These are phyloP conservation scores for Diplolepis rosae DNA, from an alignment of 2,888 invertebrate genomes.

Conservation along the genomic window DNA sequence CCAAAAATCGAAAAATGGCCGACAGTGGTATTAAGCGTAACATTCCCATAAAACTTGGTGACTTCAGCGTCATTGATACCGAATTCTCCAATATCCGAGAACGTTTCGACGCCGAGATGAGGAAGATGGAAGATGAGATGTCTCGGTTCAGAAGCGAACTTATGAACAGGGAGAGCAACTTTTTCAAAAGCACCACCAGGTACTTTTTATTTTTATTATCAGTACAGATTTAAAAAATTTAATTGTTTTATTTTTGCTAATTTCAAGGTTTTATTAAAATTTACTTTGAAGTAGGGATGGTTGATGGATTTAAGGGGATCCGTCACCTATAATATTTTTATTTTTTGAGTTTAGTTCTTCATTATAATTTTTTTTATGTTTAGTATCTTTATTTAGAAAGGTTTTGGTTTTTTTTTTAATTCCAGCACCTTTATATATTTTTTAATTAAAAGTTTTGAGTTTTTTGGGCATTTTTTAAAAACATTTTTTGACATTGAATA, in stretches of 20 bases:
- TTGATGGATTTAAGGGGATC: no score
- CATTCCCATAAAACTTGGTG: slow-evolving; percentile 94
- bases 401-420: no score
- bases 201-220: slow-evolving; percentile 63
- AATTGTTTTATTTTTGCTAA: not conserved
- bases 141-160: slow-evolving; percentile 93
- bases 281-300: no score
- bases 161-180: slow-evolving; percentile 93
- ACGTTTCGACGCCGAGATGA: slow-evolving; percentile 97
- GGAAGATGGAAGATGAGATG: slow-evolving; percentile 99
- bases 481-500: no score
- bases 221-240: not conserved
- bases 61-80: slow-evolving; percentile 96
- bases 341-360: no score
- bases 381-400: no score
- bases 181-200: slow-evolving; percentile 92
- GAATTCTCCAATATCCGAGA: slow-evolving; percentile 98
- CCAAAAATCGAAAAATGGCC: slow-evolving; percentile 80
- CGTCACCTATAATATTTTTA: no score
- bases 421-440: no score
- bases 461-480: no score
- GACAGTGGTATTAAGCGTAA: slow-evolving; percentile 89
- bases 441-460: no score
- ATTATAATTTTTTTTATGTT: no score
- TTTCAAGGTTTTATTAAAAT: no score